Percentiles rank a stretch among this genome's conserved stretches.
Evolutionary conservation across 2,113 vertebrate species (phyloP).

Genomic region (Chaetops frenatus): DNA sequence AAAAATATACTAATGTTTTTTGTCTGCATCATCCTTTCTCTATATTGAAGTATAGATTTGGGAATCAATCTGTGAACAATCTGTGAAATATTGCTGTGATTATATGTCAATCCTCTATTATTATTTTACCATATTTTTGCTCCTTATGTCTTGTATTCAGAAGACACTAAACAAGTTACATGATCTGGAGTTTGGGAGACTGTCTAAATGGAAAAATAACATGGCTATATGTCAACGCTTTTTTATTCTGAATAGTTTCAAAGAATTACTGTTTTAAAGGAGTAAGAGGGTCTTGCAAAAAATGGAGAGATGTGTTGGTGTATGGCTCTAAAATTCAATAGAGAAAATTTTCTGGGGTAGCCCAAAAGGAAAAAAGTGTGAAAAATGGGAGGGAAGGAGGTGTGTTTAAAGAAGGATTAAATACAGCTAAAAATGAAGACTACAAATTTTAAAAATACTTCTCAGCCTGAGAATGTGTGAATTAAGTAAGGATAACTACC

Average conservation of each 20-base stretch:
- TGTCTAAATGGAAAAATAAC: background rate
- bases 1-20: background rate
- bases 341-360: background rate
- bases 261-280: background rate
- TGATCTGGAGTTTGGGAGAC: background rate
- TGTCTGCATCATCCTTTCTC: background rate
- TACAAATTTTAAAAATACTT: background rate
- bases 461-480: background rate
- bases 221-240: background rate
- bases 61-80: background rate
- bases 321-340: background rate
- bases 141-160: background rate
- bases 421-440: background rate
- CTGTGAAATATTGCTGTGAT: background rate
- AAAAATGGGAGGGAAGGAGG: background rate
- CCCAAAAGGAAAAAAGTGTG: fast-evolving
- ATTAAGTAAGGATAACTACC: background rate
- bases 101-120: background rate
- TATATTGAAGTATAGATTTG: background rate
- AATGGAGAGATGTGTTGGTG: background rate
- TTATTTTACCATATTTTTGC: background rate
- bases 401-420: background rate
- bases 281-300: background rate
- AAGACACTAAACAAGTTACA: background rate
- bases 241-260: background rate